Percentiles rank a stretch among this genome's conserved stretches.
Evolutionary conservation across 2,113 vertebrate species (phyloP).

Genomic region (Paramormyrops kingsleyae): DNA sequence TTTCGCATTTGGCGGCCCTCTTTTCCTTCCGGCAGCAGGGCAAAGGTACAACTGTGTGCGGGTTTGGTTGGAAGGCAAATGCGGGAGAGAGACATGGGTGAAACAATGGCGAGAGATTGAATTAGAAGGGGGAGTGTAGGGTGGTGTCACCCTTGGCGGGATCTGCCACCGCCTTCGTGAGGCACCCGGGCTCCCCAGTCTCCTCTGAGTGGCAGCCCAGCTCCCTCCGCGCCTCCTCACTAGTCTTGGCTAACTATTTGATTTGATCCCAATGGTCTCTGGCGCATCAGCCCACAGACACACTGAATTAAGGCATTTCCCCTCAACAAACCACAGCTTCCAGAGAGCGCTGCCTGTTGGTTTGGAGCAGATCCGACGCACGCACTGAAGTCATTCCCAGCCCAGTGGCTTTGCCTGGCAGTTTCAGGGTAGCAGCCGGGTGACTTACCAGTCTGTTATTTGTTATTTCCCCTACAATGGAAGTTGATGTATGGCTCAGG

Average conservation of each 20-base stretch:
- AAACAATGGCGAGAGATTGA: neutral
- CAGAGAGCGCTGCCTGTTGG: slow-evolving; percentile 29
- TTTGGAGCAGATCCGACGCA: slow-evolving; percentile 17
- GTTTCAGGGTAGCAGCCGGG: slow-evolving; percentile 25
- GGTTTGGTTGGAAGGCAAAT: slow-evolving; percentile 6
- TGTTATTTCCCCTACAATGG: slow-evolving; percentile 37
- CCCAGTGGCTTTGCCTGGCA: slow-evolving; percentile 16
- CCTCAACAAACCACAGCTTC: slow-evolving; percentile 50
- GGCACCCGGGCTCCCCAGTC: neutral
- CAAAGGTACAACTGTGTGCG: slow-evolving; percentile 64
- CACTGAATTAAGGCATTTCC: slow-evolving; percentile 54
- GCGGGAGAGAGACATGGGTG: neutral
- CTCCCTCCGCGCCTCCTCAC: neutral
- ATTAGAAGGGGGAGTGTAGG: neutral
- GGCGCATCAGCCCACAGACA: slow-evolving; percentile 44
- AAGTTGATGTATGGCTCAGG: slow-evolving; percentile 36
- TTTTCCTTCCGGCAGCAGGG: slow-evolving; percentile 65
- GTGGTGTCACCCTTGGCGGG: neutral
- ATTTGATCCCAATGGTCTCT: slow-evolving; percentile 34
- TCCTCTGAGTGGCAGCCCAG: slow-evolving; percentile 1
- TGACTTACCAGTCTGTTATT: slow-evolving; percentile 45
- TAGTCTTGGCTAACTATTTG: slow-evolving; percentile 34
- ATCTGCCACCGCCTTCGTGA: neutral
- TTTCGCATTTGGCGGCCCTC: slow-evolving; percentile 46
- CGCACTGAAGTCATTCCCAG: slow-evolving; percentile 7